Conservation (phyloP, 2,797 vertebrate genomes). For the Alouatta caraya region DNA sequence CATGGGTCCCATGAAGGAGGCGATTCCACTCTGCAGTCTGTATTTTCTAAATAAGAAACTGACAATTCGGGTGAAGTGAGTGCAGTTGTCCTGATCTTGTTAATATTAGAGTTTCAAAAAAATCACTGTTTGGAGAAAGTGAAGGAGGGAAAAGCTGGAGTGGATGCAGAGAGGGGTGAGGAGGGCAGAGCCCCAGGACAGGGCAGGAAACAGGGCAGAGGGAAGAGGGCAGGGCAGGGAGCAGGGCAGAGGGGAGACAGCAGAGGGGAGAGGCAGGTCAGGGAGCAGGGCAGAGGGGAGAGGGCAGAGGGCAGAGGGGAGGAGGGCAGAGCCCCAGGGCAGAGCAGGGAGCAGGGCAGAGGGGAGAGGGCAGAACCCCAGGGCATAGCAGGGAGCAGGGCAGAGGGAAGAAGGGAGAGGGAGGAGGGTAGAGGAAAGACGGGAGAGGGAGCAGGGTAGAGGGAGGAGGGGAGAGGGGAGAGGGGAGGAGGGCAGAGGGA, state of each 20-base stretch:
- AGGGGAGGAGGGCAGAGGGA: rapidly evolving
- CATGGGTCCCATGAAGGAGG: neutral
- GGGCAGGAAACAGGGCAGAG: neutral
- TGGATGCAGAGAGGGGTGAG: neutral
- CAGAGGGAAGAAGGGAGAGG: rapidly evolving
- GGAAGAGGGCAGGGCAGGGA: neutral
- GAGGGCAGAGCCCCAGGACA: neutral
- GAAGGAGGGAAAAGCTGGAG: neutral
- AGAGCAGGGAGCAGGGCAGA: neutral
- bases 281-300: neutral
- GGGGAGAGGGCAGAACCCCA: too few species aligned
- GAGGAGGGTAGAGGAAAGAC: rapidly evolving
- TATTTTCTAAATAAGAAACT: neutral
- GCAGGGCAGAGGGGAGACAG: neutral
- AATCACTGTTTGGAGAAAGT: neutral
- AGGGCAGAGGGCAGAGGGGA: neutral
- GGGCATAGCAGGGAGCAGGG: too few species aligned
- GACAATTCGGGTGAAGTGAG: neutral
- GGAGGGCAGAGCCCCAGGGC: too few species aligned
- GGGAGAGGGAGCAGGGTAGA: too few species aligned
- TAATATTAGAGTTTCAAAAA: neutral
- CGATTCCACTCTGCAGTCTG: too few species aligned
- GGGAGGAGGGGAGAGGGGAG: too few species aligned
- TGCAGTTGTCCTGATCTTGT: too few species aligned
- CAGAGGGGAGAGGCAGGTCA: rapidly evolving